Evolutionary conservation across 35 echinoderm and acorn worm genomes (phyloP), one percentile per base, ranked within the genome.

Genomic region (Chiridota heheva): DNA sequence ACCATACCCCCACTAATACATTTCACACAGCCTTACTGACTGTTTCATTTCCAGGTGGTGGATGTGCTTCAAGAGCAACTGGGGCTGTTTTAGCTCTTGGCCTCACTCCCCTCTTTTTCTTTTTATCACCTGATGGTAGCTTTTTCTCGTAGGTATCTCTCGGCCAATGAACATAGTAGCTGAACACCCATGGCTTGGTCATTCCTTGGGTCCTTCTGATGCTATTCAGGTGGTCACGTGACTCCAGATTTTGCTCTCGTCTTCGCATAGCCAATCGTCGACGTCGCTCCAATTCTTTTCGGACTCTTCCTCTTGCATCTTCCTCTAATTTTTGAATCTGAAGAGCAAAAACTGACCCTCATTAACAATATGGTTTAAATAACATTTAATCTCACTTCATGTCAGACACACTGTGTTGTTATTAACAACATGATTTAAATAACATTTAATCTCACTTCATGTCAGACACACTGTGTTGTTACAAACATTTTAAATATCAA

Each of bases 81-180:
- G 84, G 73, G 28, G 59, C 53, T 20, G 90, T 86, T 48, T 86
- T 86, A 7, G 90, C 76, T 35, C 66, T 75, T 13, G 84, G 60
- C 67, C 73, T 61, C 39, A 55, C 40, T 0, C 64, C 64, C 65
- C 91, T 97, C 65, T 96, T 83, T 44, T 91, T 87, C 31, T 77
- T 53, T 6, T 53, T 22, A 10, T 22, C 48, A 4, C 25, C 29
- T 0, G 89, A 84, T 5, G 89, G 63, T 18, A 97, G 44, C 40
- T 64, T 83, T 53, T 74, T 87, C 68, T 97, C 94, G 56, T 97
- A 97, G 1, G 84, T 91, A 27, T 97, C 83, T 70, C 89, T 81
- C 22, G 78, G 83, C 94, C 94, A 91, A 33, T 90, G 94, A 1
- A 97, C 81, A 63, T 97, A 96, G 78, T 97, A 97, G 24, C 84